Conservation (phyloP, 2,113 vertebrate genomes). For the Equus quagga region DNA sequence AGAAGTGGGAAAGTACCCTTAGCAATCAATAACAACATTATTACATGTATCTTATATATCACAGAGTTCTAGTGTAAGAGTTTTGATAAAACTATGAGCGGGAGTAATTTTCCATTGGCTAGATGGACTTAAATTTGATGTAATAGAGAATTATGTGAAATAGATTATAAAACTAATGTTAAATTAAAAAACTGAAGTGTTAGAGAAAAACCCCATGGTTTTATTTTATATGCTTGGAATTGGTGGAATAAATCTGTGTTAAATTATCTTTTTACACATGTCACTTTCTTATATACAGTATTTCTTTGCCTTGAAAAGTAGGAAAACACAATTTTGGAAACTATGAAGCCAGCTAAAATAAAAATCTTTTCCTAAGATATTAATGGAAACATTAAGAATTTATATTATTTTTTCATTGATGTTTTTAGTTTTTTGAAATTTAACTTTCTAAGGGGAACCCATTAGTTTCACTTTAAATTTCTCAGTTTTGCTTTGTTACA, state of each 20-base stretch:
- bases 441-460: neutral
- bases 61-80: neutral
- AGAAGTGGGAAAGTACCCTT: conserved; percentile 9
- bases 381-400: conserved; percentile 29
- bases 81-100: conserved; percentile 44
- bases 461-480: conserved; percentile 37
- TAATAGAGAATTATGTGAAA: conserved; percentile 35
- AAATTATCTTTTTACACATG: neutral
- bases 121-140: conserved; percentile 19
- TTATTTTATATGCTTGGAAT: conserved; percentile 25
- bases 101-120: neutral
- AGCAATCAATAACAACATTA: neutral
- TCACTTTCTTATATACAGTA: neutral
- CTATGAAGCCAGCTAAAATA: neutral
- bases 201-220: neutral
- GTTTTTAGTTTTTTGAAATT: conserved; percentile 44
- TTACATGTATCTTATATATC: conserved; percentile 5
- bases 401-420: conserved; percentile 25
- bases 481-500: conserved; percentile 21
- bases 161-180: neutral
- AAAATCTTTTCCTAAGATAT: neutral
- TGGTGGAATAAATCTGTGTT: neutral
- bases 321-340: neutral
- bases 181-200: conserved; percentile 17
- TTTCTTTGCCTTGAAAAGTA: conserved; percentile 24